These are phyloP conservation scores for Cerastoderma edule DNA, from an alignment of 2,888 invertebrate species.

Conservation along the genomic window DNA sequence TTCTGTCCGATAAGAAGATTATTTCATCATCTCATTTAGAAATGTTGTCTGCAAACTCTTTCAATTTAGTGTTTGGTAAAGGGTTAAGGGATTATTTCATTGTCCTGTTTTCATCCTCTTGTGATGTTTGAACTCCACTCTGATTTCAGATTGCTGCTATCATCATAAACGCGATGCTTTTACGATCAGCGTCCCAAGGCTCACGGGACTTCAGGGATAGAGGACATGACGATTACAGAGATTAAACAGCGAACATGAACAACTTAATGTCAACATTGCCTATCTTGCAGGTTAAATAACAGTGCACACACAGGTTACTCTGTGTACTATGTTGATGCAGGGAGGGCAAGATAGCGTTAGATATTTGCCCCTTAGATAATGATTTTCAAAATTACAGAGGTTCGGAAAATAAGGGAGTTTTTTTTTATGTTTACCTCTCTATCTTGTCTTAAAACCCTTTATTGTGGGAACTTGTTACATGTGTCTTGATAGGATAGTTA, in stretches of 20 bases:
- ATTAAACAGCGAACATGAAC: neutral
- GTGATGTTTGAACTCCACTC: neutral
- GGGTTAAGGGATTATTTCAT: neutral
- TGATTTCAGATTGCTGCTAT: conserved; percentile 10
- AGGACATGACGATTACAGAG: neutral
- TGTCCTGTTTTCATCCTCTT: neutral
- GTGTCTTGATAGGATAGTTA: too few species aligned
- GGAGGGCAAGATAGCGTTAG: too few species aligned
- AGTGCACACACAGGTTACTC: too few species aligned
- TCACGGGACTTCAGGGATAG: conserved; percentile 1
- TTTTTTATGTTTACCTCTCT: too few species aligned
- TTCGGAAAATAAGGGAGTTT: too few species aligned
- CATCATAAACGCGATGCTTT: conserved; percentile 7
- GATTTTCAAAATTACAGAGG: too few species aligned
- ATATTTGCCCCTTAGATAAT: too few species aligned
- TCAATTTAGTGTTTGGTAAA: neutral
- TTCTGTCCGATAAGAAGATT: neutral
- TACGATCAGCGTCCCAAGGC: neutral
- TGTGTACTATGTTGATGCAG: conserved; percentile 4
- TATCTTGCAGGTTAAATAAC: neutral
- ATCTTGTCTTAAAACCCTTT: too few species aligned
- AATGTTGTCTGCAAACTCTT: neutral
- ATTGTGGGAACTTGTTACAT: too few species aligned
- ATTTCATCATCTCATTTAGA: neutral
- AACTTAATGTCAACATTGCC: too few species aligned